A percentile compares a stretch with the other conserved stretches of the same genome.
Conservation (phyloP, 2,113 vertebrate species). For the Halcyon senegalensis region DNA sequence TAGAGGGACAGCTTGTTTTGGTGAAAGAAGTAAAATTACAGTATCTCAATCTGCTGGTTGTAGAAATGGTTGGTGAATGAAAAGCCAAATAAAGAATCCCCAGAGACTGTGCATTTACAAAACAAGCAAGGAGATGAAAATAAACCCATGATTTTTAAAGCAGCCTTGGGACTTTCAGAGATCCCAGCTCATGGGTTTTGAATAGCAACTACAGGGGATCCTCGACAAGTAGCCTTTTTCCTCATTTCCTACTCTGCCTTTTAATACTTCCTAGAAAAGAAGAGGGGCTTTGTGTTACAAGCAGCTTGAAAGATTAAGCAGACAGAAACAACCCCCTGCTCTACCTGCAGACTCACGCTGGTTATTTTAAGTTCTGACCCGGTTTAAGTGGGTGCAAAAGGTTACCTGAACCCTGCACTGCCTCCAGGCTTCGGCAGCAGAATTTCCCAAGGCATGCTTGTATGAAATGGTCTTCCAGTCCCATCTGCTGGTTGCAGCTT, state of each 20-base stretch:
- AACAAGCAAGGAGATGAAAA: not conserved
- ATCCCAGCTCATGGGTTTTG: not conserved
- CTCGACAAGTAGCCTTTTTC: not conserved
- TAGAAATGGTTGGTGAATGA: not conserved
- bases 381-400: not conserved
- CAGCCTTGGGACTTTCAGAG: not conserved
- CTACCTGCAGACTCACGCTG: not conserved
- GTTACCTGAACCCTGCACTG: not conserved
- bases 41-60: not conserved
- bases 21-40: not conserved
- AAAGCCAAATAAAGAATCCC: not conserved
- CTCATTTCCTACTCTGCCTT: not conserved
- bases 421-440: not conserved
- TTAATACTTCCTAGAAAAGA: not conserved
- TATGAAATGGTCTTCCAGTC: not conserved
- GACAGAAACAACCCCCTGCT: not conserved
- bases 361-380: not conserved
- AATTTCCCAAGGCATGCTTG: not conserved
- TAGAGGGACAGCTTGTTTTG: not conserved
- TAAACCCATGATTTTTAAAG: not conserved
- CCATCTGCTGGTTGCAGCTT: conserved; percentile 54
- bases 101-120: not conserved
- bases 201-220: not conserved
- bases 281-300: not conserved
- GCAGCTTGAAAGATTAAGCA: not conserved